These are phyloP conservation scores for Drosophila funebris DNA, from an alignment of 1,140 invertebrate species.

Conservation along the genomic window DNA sequence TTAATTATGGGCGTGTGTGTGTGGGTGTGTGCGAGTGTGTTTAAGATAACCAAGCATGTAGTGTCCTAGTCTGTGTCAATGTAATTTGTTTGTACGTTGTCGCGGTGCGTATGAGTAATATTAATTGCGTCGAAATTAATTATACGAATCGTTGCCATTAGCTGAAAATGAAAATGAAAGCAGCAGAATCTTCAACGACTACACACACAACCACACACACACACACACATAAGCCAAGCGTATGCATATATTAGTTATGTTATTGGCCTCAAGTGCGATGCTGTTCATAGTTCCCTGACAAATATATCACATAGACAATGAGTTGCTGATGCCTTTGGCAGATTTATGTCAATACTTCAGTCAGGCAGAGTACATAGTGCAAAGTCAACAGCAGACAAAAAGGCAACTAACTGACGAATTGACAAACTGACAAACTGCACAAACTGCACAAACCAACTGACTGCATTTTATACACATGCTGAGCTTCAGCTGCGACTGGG, in stretches of 20 bases:
- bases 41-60: not conserved
- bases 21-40: not conserved
- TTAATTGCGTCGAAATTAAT: conserved; percentile 72
- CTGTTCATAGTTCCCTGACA: conserved; percentile 1
- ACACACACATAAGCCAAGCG: too few relatives aligned
- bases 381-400: not conserved
- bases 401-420: not conserved
- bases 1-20: conserved; percentile 49
- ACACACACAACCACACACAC: too few relatives aligned
- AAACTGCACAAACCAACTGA: not conserved
- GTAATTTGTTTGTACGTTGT: conserved; percentile 35
- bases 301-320: conserved; percentile 5
- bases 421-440: conserved; percentile 1
- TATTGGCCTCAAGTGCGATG: not conserved
- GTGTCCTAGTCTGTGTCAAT: conserved; percentile 31
- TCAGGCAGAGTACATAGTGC: not conserved
- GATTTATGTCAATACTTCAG: conserved; percentile 17
- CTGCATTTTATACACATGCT: not conserved
- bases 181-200: too few relatives aligned
- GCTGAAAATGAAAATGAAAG: conserved; percentile 11
- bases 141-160: conserved; percentile 63
- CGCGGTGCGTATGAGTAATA: conserved; percentile 61
- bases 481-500: not conserved
- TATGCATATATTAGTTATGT: conserved; percentile 20
- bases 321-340: conserved; percentile 13